phyloP scores from a whole-genome alignment of 2,797 vertebrate species.

The Crenichthys baileyi region DNA sequence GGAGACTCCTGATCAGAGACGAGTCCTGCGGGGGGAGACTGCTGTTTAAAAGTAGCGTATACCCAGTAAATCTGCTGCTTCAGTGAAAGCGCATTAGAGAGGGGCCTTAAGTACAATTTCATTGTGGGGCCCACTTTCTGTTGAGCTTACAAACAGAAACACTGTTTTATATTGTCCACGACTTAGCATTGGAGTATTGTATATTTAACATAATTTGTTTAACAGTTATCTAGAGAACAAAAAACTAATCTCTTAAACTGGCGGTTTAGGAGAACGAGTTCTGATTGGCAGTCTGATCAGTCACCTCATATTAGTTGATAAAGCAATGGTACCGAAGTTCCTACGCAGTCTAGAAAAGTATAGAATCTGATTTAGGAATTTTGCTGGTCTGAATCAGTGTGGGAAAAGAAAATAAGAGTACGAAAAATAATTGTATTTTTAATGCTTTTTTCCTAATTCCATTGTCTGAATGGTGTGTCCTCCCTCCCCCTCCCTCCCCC shows the following conservation, averaged over 20 bases:
- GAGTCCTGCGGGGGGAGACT: not conserved
- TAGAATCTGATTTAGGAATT: not conserved
- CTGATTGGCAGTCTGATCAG: not conserved
- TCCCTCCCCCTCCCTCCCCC: too few relatives aligned
- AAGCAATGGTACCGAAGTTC: not conserved
- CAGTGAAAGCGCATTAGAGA: not conserved
- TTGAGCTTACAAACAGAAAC: not conserved
- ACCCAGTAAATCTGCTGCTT: not conserved
- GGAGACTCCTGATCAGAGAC: slow-evolving; percentile 23
- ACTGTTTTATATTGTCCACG: not conserved
- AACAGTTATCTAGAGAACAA: not conserved
- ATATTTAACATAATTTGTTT: not conserved
- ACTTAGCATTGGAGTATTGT: not conserved
- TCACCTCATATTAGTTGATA: not conserved
- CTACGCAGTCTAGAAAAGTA: not conserved
- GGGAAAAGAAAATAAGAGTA: not conserved
- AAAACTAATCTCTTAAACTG: not conserved
- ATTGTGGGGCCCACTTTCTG: not conserved
- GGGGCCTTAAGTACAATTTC: not conserved
- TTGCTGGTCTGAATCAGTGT: not conserved
- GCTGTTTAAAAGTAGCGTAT: not conserved
- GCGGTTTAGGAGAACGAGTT: not conserved
- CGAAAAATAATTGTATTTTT: not conserved
- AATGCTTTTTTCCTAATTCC: not conserved
- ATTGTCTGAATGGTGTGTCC: not conserved